phyloP scores from a whole-genome alignment of 1,140 invertebrate species.

The Paraescarpia echinospica region DNA sequence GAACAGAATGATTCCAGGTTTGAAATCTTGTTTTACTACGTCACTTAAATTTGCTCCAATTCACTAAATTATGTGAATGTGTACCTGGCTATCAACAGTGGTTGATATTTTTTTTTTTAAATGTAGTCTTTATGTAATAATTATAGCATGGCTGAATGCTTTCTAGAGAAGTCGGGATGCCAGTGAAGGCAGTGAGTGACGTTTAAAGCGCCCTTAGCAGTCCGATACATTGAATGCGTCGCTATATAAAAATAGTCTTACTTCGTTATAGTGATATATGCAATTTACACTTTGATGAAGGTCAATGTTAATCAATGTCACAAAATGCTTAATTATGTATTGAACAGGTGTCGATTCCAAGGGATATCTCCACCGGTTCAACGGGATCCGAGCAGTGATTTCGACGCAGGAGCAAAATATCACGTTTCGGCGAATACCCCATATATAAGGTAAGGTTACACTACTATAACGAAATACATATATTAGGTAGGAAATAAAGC shows the following conservation, averaged over 20 bases:
- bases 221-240: not conserved
- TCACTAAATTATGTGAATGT: not conserved
- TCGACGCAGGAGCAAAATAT: conserved; percentile 49
- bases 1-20: no score
- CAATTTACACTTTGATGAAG: no score
- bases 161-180: no score
- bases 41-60: no score
- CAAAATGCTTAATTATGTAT: not conserved
- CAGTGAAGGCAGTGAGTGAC: no score
- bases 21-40: no score
- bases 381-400: conserved; percentile 34
- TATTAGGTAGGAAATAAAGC: not conserved
- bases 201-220: not conserved
- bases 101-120: no score
- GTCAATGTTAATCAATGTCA: not conserved
- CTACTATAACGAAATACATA: not conserved
- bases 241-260: no score
- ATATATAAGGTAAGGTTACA: conserved; percentile 40
- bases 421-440: conserved; percentile 43
- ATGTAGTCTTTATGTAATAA: not conserved
- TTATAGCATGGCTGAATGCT: not conserved
- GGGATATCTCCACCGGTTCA: conserved; percentile 51
- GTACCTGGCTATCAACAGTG: not conserved
- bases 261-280: no score
- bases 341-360: conserved; percentile 42